Conservation (phyloP, 2,888 invertebrate genomes). For the Leistus spinibarbis region DNA sequence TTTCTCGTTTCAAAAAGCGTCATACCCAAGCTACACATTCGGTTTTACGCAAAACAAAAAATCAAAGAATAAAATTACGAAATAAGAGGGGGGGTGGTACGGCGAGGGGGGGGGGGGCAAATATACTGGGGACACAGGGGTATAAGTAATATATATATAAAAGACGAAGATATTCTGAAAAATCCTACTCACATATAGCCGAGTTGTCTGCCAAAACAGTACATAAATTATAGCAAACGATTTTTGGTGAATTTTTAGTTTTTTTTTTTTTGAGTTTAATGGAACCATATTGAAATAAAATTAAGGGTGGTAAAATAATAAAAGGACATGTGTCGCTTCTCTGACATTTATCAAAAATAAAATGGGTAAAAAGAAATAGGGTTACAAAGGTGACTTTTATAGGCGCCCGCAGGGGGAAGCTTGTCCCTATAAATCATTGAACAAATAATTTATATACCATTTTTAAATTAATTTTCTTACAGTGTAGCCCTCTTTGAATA, state of each 20-base stretch:
- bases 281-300: conserved; percentile 32
- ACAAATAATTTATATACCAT: too few species aligned
- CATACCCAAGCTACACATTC: conserved; percentile 13
- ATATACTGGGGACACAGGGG: conserved; percentile 16
- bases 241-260: neutral
- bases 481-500: too few species aligned
- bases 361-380: neutral
- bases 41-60: conserved; percentile 3
- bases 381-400: neutral
- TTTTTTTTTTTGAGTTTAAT: neutral
- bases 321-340: conserved; percentile 29
- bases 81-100: neutral
- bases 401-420: too few species aligned
- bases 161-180: conserved; percentile 34
- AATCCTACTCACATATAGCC: conserved; percentile 56
- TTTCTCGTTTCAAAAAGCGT: neutral
- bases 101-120: conserved; percentile 17
- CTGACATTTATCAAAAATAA: neutral
- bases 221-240: conserved; percentile 48
- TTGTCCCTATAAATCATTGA: too few species aligned
- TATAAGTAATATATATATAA: neutral
- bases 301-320: neutral
- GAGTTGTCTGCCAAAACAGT: conserved; percentile 56
- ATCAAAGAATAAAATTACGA: conserved; percentile 13
- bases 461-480: too few species aligned